Percentiles rank a stretch among this genome's conserved stretches.
Evolutionary conservation across 37 sponge, comb jelly and placozoan genomes (phyloP).

Genomic region (Agelas oroides): DNA sequence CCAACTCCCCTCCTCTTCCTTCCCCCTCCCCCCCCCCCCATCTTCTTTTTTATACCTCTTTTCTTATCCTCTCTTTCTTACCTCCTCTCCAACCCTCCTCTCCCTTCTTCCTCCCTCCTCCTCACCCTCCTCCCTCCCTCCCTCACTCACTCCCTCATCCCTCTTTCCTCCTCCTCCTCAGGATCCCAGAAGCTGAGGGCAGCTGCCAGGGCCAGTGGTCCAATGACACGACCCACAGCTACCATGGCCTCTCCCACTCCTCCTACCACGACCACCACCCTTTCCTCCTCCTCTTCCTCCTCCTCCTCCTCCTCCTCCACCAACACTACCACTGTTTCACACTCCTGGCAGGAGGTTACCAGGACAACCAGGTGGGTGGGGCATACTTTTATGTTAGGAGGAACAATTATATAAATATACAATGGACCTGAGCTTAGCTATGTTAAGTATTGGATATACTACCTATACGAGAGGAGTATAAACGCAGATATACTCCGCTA

Average conservation of each 20-base stretch:
- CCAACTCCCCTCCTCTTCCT: no score
- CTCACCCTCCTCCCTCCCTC: not conserved
- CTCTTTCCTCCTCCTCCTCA: not conserved
- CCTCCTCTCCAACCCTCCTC: no score
- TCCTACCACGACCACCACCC: constrained; percentile 12
- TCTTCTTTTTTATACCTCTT: not conserved
- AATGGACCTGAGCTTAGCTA: no score
- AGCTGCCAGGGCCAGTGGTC: constrained; percentile 9
- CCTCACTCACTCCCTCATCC: not conserved
- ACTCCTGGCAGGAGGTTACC: constrained; percentile 73
- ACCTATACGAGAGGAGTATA: no score
- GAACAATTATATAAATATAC: no score
- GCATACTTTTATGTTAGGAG: not conserved
- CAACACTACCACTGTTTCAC: constrained; percentile 18
- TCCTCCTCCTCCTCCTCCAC: constrained; percentile 6
- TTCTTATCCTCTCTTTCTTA: not conserved
- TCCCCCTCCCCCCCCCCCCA: not conserved
- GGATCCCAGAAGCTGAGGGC: constrained; percentile 36
- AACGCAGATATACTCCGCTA: no score
- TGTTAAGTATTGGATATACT: no score
- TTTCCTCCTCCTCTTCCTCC: not conserved
- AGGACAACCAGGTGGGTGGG: constrained; percentile 62
- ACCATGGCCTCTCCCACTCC: constrained; percentile 30
- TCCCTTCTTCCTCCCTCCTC: no score
- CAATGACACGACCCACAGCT: constrained; percentile 1